Percentiles rank a stretch among this genome's conserved stretches.
These are phyloP conservation scores for Rhagophthalmus giganteus DNA, from an alignment of 2,888 invertebrate genomes.

Conservation along the genomic window DNA sequence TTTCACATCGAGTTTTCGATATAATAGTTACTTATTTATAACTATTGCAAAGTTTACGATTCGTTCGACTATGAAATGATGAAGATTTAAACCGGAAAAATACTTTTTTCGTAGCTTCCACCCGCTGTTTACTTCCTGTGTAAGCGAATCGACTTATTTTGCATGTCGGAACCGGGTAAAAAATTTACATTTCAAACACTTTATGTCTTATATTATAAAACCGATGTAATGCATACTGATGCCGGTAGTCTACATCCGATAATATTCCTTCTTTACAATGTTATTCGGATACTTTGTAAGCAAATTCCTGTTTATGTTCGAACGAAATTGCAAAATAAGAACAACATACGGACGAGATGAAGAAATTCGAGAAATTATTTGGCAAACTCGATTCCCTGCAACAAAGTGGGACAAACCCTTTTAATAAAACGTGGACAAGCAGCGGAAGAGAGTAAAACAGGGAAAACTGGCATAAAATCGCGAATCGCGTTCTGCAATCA, in stretches of 20 bases:
- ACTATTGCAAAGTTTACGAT: conserved; percentile 34
- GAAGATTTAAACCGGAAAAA: conserved; percentile 50
- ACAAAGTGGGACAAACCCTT: conserved; percentile 3
- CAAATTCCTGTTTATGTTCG: conserved; percentile 12
- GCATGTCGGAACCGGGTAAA: conserved; percentile 45
- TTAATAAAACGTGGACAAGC: conserved; percentile 8
- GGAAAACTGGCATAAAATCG: conserved; percentile 30
- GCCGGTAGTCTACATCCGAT: conserved; percentile 19
- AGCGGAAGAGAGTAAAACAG: conserved; percentile 14
- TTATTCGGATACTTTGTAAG: conserved; percentile 16
- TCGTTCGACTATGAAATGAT: conserved; percentile 46
- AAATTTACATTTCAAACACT: conserved; percentile 50
- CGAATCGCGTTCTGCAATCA: conserved; percentile 35
- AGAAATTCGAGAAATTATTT: too few species aligned
- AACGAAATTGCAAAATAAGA: conserved; percentile 4
- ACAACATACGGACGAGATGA: neutral
- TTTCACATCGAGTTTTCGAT: too few species aligned
- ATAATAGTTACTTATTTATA: conserved; percentile 7
- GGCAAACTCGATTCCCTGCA: too few species aligned
- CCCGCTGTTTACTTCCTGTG: conserved; percentile 47
- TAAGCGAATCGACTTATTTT: conserved; percentile 45
- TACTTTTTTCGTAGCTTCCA: conserved; percentile 46
- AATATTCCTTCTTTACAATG: conserved; percentile 18
- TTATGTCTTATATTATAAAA: conserved; percentile 35
- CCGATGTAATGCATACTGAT: conserved; percentile 37